These are phyloP conservation scores for Cephonodes hylas DNA, from an alignment of 2,888 invertebrate genomes.

Conservation along the genomic window DNA sequence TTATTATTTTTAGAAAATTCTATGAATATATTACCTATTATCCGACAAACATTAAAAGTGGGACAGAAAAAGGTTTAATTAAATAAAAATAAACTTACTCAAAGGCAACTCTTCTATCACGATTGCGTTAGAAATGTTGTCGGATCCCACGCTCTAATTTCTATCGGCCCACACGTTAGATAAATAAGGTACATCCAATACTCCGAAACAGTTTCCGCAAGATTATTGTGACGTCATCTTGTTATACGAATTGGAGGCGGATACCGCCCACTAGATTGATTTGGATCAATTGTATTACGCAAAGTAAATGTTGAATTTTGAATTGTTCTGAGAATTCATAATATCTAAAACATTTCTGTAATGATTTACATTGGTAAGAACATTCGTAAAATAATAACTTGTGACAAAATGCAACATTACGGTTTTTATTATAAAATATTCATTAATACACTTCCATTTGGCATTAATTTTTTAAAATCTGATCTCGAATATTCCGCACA, in stretches of 20 bases:
- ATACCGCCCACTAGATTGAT: too few species aligned
- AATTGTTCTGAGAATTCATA: too few species aligned
- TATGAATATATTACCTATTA: too few species aligned
- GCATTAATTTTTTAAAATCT: neutral
- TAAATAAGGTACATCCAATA: neutral
- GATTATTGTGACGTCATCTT: neutral
- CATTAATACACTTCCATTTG: neutral
- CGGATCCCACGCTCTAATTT: neutral
- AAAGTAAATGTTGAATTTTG: too few species aligned
- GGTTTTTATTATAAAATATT: neutral
- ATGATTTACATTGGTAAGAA: too few species aligned
- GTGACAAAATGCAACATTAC: too few species aligned
- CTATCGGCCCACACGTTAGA: neutral
- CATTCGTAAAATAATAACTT: too few species aligned
- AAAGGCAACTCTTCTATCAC: neutral
- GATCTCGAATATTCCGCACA: neutral
- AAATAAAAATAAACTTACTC: neutral
- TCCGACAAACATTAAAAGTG: too few species aligned
- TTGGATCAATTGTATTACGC: too few species aligned
- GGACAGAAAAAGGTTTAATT: neutral
- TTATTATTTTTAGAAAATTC: too few species aligned
- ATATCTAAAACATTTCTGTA: too few species aligned
- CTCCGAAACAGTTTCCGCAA: neutral
- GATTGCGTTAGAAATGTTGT: neutral
- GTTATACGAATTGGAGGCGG: neutral